Evolutionary conservation across 2,113 vertebrate genomes (phyloP), one percentile per base, ranked within the genome.

Genomic region (Daphoenositta chrysoptera): DNA sequence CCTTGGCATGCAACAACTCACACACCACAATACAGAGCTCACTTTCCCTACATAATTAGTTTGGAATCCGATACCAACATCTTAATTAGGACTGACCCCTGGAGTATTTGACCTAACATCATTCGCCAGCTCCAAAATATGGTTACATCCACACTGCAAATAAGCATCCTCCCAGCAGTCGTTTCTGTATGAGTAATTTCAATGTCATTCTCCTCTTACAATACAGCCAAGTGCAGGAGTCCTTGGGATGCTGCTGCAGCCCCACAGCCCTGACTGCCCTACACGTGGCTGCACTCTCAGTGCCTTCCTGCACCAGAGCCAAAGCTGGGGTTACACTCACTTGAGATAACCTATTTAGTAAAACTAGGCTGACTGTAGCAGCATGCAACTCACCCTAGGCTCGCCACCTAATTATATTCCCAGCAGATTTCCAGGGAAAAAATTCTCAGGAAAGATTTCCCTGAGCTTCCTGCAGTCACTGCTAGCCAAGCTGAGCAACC

Each of bases 61-160:
- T 83, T 48, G 47, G 71, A 63, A 86, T 90, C 79, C 0, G 3
- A 93, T 73, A 73, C 75, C 82, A 77, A 85, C 71, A 45, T 83
- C 94, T 92, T 94, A 92, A 96, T 96, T 89, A 95, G 84, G 47
- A 40, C 76, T 87, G 72, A 95, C 83, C 91, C 65, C 86, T 54
- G 35, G 90, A 75, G 94, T 78, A 87, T 93, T 94, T 60, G 56
- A 64, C 60, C 82, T 78, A 51, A 64, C 47, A 89, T 78, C 45
- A 7, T 71, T 68, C 7, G 0, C 77, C 94, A 84, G 57, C 76
- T 92, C 89, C 61, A 30, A 95, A 96, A 87, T 78, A 64, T 12
- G 64, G 86, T 89, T 63, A n/a, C 75, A 88, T 76, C 61, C 70
- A 86, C n/a, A 16, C 30, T 45, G 68, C 76, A 94, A 61, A n/a